Evolutionary conservation across 2,888 invertebrate genomes (phyloP), one percentile per base, ranked within the genome.

Genomic region (Phaedon cochleariae): DNA sequence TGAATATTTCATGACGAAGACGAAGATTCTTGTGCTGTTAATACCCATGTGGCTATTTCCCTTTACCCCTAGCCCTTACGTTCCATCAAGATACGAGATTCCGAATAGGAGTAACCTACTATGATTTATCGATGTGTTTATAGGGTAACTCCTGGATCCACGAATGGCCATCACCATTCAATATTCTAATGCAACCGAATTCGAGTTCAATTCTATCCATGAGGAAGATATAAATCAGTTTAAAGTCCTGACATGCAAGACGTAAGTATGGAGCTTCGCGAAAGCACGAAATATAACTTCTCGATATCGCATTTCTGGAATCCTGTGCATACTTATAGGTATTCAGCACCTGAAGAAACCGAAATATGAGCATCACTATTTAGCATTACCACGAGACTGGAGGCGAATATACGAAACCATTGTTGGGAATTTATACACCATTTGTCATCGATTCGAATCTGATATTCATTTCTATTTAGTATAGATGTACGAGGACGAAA

Each of bases 301-400:
- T 15, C 41, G 10, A n/a, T 41, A 41, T 41, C 41, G 41, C 15
- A 48, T 48, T 20, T 48, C 48, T 22, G 48, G 4, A 10, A 48
- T 48, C 22, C 22, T 4, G 22, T 48, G 48, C 48, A 48, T 48
- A 21, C 20, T 48, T 21, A 48, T 48, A 48, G 20, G 48, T 48
- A 48, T 21, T 48, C 20, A 48, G 12, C 20, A 22, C 48, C 48
- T n/a, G 10, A 48, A 48, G 21, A 20, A 48, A 48, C 48, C 21
- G 22, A 20, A 48, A 21, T 48, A 41, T 41, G 41, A 41, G 41
- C 41, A 41, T 41, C 41, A n/a, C 41, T 41, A 41, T 41, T 41
- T 12, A 41, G 41, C n/a, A 41, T 41, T n/a, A 41, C 15, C 41
- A 10, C 15, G 41, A 12, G 41, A 41, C 41, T n/a, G 41, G 12